Conservation (phyloP, 2,113 vertebrate genomes). For the Pseudorectes ferrugineus region DNA sequence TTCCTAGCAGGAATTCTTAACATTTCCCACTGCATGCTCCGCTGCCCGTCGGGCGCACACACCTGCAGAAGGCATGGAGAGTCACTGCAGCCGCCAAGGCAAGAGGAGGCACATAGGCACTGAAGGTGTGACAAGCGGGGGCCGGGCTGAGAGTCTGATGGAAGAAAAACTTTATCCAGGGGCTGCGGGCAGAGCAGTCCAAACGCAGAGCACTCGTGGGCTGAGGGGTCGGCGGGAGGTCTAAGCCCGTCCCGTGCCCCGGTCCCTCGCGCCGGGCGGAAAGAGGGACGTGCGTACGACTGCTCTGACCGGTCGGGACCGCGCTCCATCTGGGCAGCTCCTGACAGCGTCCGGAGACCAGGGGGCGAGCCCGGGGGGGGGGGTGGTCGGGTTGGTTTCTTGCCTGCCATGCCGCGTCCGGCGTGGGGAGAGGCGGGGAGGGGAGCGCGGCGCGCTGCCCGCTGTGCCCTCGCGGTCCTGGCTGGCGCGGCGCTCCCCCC, state of each 20-base stretch:
- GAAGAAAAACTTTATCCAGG: not conserved
- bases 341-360: not conserved
- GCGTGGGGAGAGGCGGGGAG: no score
- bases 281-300: not conserved
- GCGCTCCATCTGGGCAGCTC: fast-evolving
- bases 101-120: no score
- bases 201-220: no score
- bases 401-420: no score
- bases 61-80: fast-evolving
- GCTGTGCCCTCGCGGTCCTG: no score
- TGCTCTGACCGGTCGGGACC: no score
- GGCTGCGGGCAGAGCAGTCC: not conserved
- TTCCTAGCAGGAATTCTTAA: no score
- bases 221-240: not conserved
- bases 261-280: not conserved
- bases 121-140: fast-evolving
- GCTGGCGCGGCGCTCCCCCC: no score
- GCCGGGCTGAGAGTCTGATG: not conserved
- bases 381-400: no score
- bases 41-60: fast-evolving
- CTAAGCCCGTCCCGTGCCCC: not conserved
- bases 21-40: fast-evolving
- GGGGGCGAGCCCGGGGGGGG: not conserved
- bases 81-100: not conserved
- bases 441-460: no score